These are phyloP conservation scores for Melanostoma scalare DNA, from an alignment of 2,888 invertebrate genomes.

Conservation along the genomic window DNA sequence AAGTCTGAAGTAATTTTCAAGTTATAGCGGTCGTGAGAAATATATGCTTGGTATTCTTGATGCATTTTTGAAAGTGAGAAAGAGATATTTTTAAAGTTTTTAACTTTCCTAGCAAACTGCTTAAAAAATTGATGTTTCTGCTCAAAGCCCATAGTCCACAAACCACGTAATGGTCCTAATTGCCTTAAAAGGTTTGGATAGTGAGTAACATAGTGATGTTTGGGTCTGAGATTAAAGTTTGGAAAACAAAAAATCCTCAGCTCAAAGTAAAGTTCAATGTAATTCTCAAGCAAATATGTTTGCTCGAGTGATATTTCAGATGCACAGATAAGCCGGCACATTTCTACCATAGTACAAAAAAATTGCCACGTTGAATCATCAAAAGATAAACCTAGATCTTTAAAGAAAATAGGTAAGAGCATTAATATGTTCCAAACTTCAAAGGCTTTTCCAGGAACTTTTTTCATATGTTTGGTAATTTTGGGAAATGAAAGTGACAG, in stretches of 20 bases:
- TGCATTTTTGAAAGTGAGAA: constrained; percentile 42
- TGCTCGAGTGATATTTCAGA: constrained; percentile 46
- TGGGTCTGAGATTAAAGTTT: constrained; percentile 42
- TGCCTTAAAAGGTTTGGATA: constrained; percentile 54
- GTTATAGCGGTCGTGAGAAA: constrained; percentile 39
- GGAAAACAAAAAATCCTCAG: constrained; percentile 51
- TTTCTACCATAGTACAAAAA: constrained; percentile 47
- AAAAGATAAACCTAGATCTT: constrained; percentile 34
- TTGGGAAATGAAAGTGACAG: constrained; percentile 49
- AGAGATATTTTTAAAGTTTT: constrained; percentile 51
- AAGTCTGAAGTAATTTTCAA: constrained; percentile 35
- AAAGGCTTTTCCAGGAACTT: constrained; percentile 51
- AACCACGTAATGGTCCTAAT: constrained; percentile 57
- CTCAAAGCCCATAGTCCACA: constrained; percentile 61
- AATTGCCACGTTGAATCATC: constrained; percentile 53
- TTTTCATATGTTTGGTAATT: constrained; percentile 23
- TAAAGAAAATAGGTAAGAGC: constrained; percentile 52
- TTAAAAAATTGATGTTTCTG: constrained; percentile 62
- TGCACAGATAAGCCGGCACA: constrained; percentile 60
- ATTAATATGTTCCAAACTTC: constrained; percentile 61
- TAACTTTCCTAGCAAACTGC: constrained; percentile 29
- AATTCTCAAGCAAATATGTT: constrained; percentile 49
- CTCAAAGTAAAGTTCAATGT: constrained; percentile 54
- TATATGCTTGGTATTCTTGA: constrained; percentile 41
- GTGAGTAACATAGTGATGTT: constrained; percentile 63